A percentile compares a stretch with the other conserved stretches of the same genome.
Conservation (phyloP, 2,113 vertebrate species). For the Actenoides hombroni region DNA sequence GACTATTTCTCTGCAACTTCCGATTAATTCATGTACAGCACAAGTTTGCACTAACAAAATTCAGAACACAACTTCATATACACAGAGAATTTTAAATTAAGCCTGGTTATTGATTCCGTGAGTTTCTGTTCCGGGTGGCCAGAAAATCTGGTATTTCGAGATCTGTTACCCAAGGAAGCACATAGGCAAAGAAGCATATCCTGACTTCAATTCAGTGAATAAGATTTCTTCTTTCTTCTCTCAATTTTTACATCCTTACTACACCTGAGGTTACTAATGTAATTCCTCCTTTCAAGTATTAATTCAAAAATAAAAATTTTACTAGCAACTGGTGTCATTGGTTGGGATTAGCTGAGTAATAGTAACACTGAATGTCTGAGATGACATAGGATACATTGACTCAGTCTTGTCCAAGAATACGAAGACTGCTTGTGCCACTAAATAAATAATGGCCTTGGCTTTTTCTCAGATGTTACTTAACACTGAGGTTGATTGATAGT, state of each 20-base stretch:
- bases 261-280: not conserved
- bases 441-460: not conserved
- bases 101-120: not conserved
- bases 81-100: not conserved
- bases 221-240: not conserved
- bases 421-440: not conserved
- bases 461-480: not conserved
- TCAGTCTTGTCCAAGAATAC: not conserved
- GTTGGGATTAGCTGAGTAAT: not conserved
- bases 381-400: not conserved
- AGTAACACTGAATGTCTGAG: not conserved
- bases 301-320: not conserved
- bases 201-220: not conserved
- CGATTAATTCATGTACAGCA: not conserved
- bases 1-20: not conserved
- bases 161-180: not conserved
- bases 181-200: not conserved
- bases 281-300: not conserved
- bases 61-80: not conserved
- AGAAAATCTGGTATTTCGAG: not conserved
- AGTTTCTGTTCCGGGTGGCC: not conserved
- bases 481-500: not conserved
- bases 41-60: not conserved
- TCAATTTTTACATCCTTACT: not conserved
- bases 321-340: not conserved